phyloP scores from a whole-genome alignment of 2,113 vertebrate species.

The Sceloporus tristichus region DNA sequence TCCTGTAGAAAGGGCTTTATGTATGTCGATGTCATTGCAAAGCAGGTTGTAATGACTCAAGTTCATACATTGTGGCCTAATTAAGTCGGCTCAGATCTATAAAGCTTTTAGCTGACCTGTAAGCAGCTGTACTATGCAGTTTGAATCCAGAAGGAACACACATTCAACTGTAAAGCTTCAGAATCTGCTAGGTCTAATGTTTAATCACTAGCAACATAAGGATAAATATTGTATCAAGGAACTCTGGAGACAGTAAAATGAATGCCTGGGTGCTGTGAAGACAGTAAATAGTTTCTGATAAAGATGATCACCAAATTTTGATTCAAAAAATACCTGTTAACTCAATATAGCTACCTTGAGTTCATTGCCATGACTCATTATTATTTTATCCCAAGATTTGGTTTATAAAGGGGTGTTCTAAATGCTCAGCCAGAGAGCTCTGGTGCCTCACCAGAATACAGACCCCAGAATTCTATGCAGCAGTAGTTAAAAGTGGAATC shows the following conservation, averaged over 20 bases:
- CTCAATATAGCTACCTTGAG: too few species aligned
- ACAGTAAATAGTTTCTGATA: not conserved
- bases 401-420: too few species aligned
- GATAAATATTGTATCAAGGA: constrained; percentile 19
- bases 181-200: constrained; percentile 48
- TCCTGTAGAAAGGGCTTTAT: constrained; percentile 36
- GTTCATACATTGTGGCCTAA: constrained; percentile 62
- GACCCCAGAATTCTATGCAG: too few species aligned
- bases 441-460: too few species aligned
- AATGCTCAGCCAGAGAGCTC: too few species aligned
- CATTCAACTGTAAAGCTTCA: constrained; percentile 53
- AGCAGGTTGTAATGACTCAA: constrained; percentile 63
- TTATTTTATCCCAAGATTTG: too few species aligned
- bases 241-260: not conserved
- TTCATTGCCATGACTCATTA: too few species aligned
- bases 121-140: constrained; percentile 29
- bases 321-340: too few species aligned
- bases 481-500: too few species aligned
- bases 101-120: constrained; percentile 43
- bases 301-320: not conserved
- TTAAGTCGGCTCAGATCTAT: constrained; percentile 65
- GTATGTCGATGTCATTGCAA: constrained; percentile 45
- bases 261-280: not conserved
- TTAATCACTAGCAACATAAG: constrained; percentile 40
- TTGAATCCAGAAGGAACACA: constrained; percentile 37